Conservation (phyloP, 2,797 vertebrate genomes). For the Numenius phaeopus region DNA sequence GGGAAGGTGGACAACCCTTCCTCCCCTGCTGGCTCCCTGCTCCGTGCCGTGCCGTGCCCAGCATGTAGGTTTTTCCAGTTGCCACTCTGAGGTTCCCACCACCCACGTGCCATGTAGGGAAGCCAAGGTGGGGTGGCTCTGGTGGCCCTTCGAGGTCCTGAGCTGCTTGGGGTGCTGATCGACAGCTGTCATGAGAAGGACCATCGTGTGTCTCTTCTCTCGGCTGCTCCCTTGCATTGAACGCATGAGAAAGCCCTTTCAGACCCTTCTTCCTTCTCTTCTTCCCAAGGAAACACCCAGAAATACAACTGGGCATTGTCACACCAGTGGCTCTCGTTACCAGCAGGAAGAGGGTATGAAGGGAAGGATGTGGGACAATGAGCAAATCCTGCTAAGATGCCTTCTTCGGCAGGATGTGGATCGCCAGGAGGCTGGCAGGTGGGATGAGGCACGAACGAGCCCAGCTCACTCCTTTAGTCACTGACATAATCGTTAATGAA, state of each 20-base stretch:
- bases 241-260: background rate
- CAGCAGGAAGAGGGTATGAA: background rate
- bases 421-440: background rate
- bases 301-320: background rate
- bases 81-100: background rate
- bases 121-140: fast-evolving
- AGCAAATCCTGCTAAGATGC: background rate
- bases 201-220: background rate
- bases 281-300: background rate
- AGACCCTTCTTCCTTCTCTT: background rate
- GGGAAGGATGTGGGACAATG: slow-evolving; percentile 44
- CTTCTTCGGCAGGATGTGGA: slow-evolving; percentile 39
- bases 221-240: background rate
- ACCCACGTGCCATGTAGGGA: background rate
- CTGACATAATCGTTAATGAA: background rate
- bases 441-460: background rate
- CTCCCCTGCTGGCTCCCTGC: background rate
- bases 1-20: background rate
- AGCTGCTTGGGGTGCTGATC: background rate
- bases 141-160: background rate
- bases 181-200: background rate
- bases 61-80: background rate
- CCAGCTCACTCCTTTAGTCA: background rate
- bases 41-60: background rate
- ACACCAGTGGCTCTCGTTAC: background rate